Evolutionary conservation across 2,113 vertebrate species (phyloP).

Genomic region (Oncorhynchus gorbuscha): DNA sequence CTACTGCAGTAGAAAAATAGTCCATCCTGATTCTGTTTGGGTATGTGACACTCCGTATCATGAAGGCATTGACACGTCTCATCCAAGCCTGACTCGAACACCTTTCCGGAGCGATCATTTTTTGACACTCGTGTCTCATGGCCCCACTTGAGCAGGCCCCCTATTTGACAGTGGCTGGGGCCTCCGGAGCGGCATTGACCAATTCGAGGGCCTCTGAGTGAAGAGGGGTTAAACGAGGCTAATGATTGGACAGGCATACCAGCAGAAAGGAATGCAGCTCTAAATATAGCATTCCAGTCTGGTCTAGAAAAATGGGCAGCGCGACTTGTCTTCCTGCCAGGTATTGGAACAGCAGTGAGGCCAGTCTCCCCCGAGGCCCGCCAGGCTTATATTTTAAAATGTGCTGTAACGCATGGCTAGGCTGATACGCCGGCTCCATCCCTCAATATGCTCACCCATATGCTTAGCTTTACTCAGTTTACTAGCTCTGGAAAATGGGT

Average conservation of each 20-base stretch:
- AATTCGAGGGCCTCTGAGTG: slow-evolving; percentile 54
- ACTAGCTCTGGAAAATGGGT: slow-evolving; percentile 17
- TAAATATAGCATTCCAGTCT: slow-evolving; percentile 77
- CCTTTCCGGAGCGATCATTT: slow-evolving; percentile 19
- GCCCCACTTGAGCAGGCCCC: neutral
- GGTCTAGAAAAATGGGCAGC: slow-evolving; percentile 50
- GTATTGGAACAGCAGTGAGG: slow-evolving; percentile 43
- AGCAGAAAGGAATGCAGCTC: slow-evolving; percentile 66
- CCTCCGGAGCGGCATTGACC: slow-evolving; percentile 47
- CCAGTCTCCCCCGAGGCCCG: slow-evolving; percentile 37
- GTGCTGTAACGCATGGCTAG: slow-evolving; percentile 43
- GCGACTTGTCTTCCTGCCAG: slow-evolving; percentile 57
- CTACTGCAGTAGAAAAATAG: too few relatives aligned
- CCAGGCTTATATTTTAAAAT: slow-evolving; percentile 53
- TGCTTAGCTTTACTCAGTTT: slow-evolving; percentile 31
- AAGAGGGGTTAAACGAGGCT: slow-evolving; percentile 75
- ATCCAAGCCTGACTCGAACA: slow-evolving; percentile 27
- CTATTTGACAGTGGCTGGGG: slow-evolving; percentile 35
- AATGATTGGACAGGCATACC: slow-evolving; percentile 74
- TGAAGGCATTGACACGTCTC: slow-evolving; percentile 24
- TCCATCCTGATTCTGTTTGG: too few relatives aligned
- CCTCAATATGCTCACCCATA: slow-evolving; percentile 41
- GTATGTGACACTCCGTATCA: neutral
- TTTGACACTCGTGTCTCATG: neutral
- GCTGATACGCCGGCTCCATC: slow-evolving; percentile 28